These are phyloP conservation scores for Ceratosolen solmsi DNA, from an alignment of 1,140 invertebrate genomes.

Conservation along the genomic window DNA sequence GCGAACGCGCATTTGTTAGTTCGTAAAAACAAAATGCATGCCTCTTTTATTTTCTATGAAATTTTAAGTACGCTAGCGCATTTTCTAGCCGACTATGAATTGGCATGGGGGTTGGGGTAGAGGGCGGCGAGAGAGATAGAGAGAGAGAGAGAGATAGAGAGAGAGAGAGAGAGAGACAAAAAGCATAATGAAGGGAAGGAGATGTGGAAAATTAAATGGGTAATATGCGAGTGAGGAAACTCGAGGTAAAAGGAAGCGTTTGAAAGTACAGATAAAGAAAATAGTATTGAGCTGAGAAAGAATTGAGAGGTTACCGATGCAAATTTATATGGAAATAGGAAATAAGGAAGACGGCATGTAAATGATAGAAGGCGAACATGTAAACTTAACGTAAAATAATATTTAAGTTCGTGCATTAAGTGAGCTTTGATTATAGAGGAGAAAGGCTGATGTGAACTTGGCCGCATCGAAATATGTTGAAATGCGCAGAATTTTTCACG, in stretches of 20 bases:
- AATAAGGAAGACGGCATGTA: not conserved
- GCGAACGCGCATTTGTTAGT: not conserved
- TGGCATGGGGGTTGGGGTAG: too few relatives aligned
- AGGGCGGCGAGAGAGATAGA: too few relatives aligned
- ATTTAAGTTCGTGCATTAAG: not conserved
- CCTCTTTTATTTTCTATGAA: not conserved
- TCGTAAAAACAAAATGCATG: not conserved
- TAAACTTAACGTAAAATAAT: not conserved
- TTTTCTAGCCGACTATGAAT: too few relatives aligned
- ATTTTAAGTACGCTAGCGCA: not conserved
- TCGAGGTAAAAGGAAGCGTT: not conserved
- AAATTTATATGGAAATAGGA: not conserved
- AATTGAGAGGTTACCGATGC: not conserved
- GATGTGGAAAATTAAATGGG: slow-evolving; percentile 1
- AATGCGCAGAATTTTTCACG: not conserved
- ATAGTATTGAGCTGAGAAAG: not conserved
- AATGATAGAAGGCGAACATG: not conserved
- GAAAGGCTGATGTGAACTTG: not conserved
- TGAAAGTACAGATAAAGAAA: not conserved
- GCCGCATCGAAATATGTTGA: not conserved
- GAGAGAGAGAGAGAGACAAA: not conserved
- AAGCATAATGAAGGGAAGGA: not conserved
- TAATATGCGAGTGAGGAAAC: not conserved
- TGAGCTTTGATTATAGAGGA: not conserved
- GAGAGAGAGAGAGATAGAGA: too few relatives aligned